These are phyloP conservation scores for Aplysina aerophoba DNA, from an alignment of 37 sponge, comb jelly and placozoan species.

Conservation along the genomic window DNA sequence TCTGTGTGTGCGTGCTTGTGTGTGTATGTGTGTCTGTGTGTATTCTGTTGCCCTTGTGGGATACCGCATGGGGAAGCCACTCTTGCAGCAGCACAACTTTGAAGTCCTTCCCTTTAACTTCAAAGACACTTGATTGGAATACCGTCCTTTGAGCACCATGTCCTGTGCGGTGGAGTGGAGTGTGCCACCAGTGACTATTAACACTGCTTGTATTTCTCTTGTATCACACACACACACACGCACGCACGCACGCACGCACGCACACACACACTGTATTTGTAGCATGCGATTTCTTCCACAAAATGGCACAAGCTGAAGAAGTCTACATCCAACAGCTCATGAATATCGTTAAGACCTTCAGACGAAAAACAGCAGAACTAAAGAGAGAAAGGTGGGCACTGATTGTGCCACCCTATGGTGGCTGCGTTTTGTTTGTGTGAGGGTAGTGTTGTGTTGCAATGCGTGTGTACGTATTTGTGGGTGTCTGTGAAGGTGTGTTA, in stretches of 20 bases:
- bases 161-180: background rate
- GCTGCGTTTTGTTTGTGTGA: no score
- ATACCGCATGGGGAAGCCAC: no score
- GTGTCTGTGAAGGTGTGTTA: no score
- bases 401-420: background rate
- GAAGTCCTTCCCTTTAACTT: no score
- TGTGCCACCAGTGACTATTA: background rate
- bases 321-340: conserved; percentile 63
- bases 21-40: no score
- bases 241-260: conserved; percentile 4
- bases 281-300: conserved; percentile 59
- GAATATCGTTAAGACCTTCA: conserved; percentile 44
- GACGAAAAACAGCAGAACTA: conserved; percentile 59
- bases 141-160: no score
- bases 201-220: background rate
- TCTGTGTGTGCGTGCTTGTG: no score
- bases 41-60: no score
- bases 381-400: conserved; percentile 49
- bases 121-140: no score
- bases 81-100: no score
- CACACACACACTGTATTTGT: background rate
- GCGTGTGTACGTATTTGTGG: no score
- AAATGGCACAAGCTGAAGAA: conserved; percentile 56
- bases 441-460: no score
- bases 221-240: background rate